phyloP scores from a whole-genome alignment of 35 echinoderm and acorn worm species.

The Strongylocentrotus purpuratus region DNA sequence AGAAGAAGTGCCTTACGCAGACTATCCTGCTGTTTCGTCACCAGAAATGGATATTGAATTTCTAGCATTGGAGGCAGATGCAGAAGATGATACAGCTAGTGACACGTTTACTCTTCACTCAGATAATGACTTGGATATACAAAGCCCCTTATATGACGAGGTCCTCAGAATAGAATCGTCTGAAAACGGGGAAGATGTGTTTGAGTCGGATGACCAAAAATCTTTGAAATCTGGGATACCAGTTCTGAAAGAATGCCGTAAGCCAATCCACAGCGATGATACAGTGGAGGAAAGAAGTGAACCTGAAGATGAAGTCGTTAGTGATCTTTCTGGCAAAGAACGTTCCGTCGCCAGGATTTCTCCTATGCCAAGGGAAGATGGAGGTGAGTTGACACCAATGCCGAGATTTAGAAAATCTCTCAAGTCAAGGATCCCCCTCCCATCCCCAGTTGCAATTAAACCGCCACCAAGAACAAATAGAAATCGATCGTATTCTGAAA shows the following conservation, averaged over 20 bases:
- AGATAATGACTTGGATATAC: background rate
- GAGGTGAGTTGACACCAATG: background rate
- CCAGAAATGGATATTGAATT: background rate
- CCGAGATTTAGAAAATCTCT: background rate
- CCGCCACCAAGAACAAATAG: background rate
- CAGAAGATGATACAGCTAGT: slow-evolving; percentile 2
- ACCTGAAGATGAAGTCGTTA: background rate
- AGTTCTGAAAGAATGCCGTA: background rate
- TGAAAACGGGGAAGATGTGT: background rate
- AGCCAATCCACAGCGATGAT: background rate
- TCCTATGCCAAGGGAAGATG: slow-evolving; percentile 19
- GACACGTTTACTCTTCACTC: background rate
- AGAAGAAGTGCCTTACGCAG: background rate
- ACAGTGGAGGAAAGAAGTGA: background rate
- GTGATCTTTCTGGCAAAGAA: background rate
- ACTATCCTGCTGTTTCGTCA: background rate
- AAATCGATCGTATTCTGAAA: background rate
- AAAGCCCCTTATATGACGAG: background rate
- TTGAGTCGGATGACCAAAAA: background rate
- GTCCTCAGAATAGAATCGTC: background rate
- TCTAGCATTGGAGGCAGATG: background rate
- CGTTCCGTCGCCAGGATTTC: slow-evolving; percentile 13
- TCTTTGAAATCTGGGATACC: slow-evolving; percentile 1
- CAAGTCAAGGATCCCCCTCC: slow-evolving; percentile 19
- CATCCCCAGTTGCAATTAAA: background rate